Evolutionary conservation across 2,113 vertebrate species (phyloP).

Genomic region (Anseranas semipalmata): DNA sequence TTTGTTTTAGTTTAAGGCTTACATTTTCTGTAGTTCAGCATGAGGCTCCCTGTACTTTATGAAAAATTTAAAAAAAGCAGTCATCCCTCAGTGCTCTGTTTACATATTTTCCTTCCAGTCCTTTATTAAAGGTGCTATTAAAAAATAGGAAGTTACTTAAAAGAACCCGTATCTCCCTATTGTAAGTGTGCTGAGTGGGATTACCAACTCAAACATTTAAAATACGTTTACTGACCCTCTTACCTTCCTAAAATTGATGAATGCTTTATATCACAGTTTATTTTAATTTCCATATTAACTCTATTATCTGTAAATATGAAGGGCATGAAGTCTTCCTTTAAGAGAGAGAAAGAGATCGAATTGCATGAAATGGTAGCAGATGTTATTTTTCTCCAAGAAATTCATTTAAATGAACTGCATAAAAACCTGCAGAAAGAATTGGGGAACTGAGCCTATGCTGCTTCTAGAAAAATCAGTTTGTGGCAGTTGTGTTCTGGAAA

Average conservation of each 20-base stretch:
- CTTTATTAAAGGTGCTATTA: background rate
- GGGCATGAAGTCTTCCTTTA: slow-evolving; percentile 17
- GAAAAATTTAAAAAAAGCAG: background rate
- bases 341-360: slow-evolving; percentile 15
- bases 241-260: slow-evolving; percentile 24
- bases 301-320: slow-evolving; percentile 46
- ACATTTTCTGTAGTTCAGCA: background rate
- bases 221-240: background rate
- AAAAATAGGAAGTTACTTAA: background rate
- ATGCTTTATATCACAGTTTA: background rate
- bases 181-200: background rate
- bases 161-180: background rate
- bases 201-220: slow-evolving; percentile 24
- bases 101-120: background rate
- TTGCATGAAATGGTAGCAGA: slow-evolving; percentile 41
- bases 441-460: background rate
- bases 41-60: background rate
- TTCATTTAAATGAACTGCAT: slow-evolving; percentile 45
- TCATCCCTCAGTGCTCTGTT: background rate
- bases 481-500: slow-evolving; percentile 10
- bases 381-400: slow-evolving; percentile 54
- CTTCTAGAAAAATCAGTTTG: slow-evolving; percentile 44
- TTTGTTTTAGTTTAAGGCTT: slow-evolving; percentile 46
- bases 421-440: background rate
- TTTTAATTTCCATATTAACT: slow-evolving; percentile 50